Percentiles rank a stretch among this genome's conserved stretches.
These are phyloP conservation scores for Drosophila histrio DNA, from an alignment of 2,888 invertebrate genomes.

Conservation along the genomic window DNA sequence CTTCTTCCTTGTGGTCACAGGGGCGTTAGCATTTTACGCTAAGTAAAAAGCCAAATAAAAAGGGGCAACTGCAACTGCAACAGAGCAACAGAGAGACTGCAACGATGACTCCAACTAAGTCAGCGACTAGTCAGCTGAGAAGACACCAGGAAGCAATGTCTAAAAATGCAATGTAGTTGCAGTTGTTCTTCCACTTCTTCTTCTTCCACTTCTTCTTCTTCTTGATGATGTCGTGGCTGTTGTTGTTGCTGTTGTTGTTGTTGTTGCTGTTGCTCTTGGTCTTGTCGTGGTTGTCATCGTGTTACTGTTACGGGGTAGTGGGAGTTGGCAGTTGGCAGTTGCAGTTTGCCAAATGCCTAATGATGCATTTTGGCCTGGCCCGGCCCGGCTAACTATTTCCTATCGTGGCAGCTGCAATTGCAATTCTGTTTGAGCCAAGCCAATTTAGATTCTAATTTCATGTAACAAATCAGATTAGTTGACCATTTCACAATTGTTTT, in stretches of 20 bases:
- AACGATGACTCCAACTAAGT: neutral
- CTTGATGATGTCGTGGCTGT: conserved; percentile 26
- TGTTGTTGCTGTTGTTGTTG: conserved; percentile 51
- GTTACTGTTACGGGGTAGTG: conserved; percentile 39
- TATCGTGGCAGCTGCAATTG: conserved; percentile 39
- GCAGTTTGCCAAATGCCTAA: conserved; percentile 62
- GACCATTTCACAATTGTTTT: conserved; percentile 43
- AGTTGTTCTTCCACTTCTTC: conserved; percentile 18
- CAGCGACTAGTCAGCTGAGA: conserved; percentile 4
- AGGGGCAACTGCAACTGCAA: conserved; percentile 10
- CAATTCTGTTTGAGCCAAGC: conserved; percentile 51
- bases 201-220: neutral
- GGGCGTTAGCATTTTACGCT: conserved; percentile 68
- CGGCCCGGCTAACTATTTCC: conserved; percentile 9
- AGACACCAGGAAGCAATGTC: conserved; percentile 75
- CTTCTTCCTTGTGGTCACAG: conserved; percentile 46
- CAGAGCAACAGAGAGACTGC: conserved; percentile 2
- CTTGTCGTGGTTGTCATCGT: conserved; percentile 66
- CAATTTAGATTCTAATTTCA: conserved; percentile 78
- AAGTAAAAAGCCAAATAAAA: conserved; percentile 74
- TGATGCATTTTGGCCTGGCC: conserved; percentile 64
- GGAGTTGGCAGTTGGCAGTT: conserved; percentile 42
- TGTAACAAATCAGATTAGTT: conserved; percentile 74
- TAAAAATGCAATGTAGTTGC: conserved; percentile 54
- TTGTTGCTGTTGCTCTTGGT: conserved; percentile 44